Evolutionary conservation across 2,797 vertebrate species (phyloP).

Genomic region (Chelon auratus): DNA sequence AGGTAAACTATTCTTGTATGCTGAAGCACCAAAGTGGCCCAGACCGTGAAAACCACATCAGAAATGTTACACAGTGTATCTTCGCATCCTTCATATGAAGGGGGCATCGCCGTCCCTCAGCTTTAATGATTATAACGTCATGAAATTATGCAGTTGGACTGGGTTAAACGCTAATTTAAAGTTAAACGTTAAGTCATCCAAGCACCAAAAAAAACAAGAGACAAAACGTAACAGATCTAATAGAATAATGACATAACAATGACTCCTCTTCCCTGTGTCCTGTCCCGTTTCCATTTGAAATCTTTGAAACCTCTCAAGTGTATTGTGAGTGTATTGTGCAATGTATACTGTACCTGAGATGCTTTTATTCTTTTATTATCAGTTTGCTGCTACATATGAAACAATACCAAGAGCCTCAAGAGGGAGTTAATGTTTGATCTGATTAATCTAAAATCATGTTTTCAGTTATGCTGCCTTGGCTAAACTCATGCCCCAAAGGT

Average conservation of each 20-base stretch:
- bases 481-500: not conserved
- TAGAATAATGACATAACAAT: too few relatives aligned
- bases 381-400: constrained; percentile 1
- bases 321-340: not conserved
- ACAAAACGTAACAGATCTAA: too few relatives aligned
- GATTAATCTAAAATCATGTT: not conserved
- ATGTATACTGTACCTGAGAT: not conserved
- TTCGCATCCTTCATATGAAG: too few relatives aligned
- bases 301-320: not conserved
- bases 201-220: not conserved
- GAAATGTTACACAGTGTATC: too few relatives aligned
- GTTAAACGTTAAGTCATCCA: too few relatives aligned
- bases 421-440: constrained; percentile 8
- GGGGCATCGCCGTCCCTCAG: too few relatives aligned
- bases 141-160: too few relatives aligned
- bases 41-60: not conserved
- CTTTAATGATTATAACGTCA: too few relatives aligned
- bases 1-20: not conserved
- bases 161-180: too few relatives aligned
- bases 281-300: not conserved
- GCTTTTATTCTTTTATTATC: constrained; percentile 24
- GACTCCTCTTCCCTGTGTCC: too few relatives aligned
- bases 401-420: not conserved
- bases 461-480: not conserved
- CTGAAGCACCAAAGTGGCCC: not conserved